phyloP scores from a whole-genome alignment of 2,113 vertebrate species.

The Nibea albiflora region DNA sequence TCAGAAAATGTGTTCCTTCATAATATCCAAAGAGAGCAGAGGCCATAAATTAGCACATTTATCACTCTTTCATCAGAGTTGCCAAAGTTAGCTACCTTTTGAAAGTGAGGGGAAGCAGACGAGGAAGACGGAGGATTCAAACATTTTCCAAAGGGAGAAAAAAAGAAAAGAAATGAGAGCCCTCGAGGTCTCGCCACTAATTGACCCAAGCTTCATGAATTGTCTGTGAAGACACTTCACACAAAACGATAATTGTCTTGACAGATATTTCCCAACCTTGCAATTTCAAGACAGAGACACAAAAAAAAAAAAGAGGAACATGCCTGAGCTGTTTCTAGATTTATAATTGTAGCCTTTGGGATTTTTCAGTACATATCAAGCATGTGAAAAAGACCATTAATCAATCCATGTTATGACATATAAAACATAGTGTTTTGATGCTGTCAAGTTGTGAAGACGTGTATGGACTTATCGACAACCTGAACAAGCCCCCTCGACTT shows the following conservation, averaged over 20 bases:
- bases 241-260: conserved; percentile 42
- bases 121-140: conserved; percentile 34
- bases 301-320: not conserved
- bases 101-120: conserved; percentile 49
- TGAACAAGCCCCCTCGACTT: not conserved
- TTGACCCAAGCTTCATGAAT: conserved; percentile 55
- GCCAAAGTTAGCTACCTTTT: conserved; percentile 60
- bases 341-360: not conserved
- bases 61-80: conserved; percentile 74
- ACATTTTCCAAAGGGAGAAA: conserved; percentile 43
- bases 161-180: conserved; percentile 46
- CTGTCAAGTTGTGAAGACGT: conserved; percentile 11
- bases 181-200: conserved; percentile 43
- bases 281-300: not conserved
- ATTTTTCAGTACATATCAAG: not conserved
- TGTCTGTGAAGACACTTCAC: conserved; percentile 37
- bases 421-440: not conserved
- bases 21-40: conserved; percentile 61
- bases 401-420: not conserved
- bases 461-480: not conserved
- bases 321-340: not conserved
- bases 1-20: conserved; percentile 67
- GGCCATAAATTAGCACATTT: conserved; percentile 70
- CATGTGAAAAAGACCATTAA: not conserved
- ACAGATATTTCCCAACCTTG: conserved; percentile 11